Evolutionary conservation across 2,113 vertebrate genomes (phyloP).

Genomic region (Accipiter virgatus): DNA sequence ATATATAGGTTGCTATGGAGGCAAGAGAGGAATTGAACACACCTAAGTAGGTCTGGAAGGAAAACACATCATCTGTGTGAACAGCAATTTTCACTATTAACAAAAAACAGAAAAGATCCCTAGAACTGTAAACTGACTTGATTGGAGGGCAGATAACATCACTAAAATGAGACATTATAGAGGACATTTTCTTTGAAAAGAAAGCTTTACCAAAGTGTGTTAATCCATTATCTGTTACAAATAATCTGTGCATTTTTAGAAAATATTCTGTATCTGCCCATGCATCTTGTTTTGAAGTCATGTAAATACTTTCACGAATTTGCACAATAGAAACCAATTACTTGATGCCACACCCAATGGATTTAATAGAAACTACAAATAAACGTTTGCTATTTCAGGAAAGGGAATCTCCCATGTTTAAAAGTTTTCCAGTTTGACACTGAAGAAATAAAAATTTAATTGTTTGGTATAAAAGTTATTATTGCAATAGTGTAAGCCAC

Average conservation of each 20-base stretch:
- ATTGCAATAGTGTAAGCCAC: background rate
- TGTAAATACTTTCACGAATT: background rate
- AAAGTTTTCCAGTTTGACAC: background rate
- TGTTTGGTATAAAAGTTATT: background rate
- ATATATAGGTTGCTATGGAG: background rate
- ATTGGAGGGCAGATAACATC: background rate
- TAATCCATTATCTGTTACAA: background rate
- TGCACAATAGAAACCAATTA: background rate
- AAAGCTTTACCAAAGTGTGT: background rate
- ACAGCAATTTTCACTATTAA: background rate
- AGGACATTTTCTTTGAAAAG: background rate
- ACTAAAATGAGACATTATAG: background rate
- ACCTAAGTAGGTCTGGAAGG: background rate
- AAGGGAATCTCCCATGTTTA: background rate
- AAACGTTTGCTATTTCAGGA: background rate
- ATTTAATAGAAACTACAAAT: background rate
- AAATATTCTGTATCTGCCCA: background rate
- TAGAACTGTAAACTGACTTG: background rate
- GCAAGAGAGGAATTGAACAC: background rate
- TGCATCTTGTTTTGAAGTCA: background rate
- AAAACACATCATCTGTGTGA: background rate
- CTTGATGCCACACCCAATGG: background rate
- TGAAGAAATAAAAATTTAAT: conserved; percentile 29
- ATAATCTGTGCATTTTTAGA: background rate
- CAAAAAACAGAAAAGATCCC: background rate